Conservation (phyloP, 2,113 vertebrate genomes). For the Entelurus aequoreus region DNA sequence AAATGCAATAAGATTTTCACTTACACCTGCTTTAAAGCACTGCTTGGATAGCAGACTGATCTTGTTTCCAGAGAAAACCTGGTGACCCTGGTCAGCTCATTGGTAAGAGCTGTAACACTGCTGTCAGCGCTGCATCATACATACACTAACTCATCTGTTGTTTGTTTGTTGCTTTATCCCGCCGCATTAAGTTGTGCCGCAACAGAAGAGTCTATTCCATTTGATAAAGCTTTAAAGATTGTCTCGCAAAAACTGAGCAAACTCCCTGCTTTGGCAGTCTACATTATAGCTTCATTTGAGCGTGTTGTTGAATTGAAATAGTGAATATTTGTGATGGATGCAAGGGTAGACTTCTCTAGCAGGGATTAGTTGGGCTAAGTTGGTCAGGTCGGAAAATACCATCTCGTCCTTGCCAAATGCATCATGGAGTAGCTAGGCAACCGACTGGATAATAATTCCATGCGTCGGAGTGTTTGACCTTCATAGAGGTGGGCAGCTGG, state of each 20-base stretch:
- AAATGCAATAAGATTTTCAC: background rate
- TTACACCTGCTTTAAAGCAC: background rate
- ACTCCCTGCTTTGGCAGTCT: background rate
- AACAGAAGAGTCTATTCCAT: background rate
- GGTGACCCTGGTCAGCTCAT: conserved; percentile 34
- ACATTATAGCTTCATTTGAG: background rate
- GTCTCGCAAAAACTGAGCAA: background rate
- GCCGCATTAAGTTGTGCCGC: background rate
- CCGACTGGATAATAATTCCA: conserved; percentile 4
- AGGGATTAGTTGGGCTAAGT: background rate
- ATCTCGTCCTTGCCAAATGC: conserved; percentile 5
- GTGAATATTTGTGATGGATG: background rate
- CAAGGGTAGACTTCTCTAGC: background rate
- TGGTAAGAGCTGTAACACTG: conserved; percentile 22
- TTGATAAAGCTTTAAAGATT: conserved; percentile 2
- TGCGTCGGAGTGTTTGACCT: conserved; percentile 9
- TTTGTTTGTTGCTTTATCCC: background rate
- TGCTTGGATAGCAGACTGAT: background rate
- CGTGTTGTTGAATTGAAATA: background rate
- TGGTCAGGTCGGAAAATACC: background rate
- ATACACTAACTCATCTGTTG: background rate
- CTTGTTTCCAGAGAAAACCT: conserved; percentile 31
- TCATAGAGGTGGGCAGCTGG: background rate
- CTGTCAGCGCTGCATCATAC: conserved; percentile 20
- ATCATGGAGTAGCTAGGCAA: conserved; percentile 8